Percentiles rank a stretch among this genome's conserved stretches.
Conservation (phyloP, 2,113 vertebrate species). For the Piprites chloris region DNA sequence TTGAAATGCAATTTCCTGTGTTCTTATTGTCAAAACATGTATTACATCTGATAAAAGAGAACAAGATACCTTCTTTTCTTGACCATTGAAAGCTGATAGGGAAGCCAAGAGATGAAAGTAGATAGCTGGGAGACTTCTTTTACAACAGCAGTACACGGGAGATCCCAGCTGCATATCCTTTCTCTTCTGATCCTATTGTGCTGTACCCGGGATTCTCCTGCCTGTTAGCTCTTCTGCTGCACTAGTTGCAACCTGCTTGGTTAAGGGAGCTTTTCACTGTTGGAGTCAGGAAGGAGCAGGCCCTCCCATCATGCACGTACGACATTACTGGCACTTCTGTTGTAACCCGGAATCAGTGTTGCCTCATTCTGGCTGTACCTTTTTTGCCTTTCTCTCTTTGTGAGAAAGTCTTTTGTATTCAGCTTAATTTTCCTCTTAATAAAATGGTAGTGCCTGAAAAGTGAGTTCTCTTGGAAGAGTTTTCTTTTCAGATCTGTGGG, state of each 20-base stretch:
- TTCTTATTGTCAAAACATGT: not conserved
- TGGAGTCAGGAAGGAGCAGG: constrained; percentile 32
- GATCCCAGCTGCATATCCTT: not conserved
- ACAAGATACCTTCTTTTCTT: not conserved
- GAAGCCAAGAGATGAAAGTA: not conserved
- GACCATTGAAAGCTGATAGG: not conserved
- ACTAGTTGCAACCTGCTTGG: not conserved
- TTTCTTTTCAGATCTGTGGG: constrained; percentile 63
- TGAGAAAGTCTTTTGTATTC: constrained; percentile 68
- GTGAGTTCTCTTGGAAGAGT: constrained; percentile 65
- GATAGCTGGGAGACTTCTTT: not conserved
- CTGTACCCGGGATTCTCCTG: not conserved
- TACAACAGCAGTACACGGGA: not conserved
- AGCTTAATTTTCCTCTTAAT: constrained; percentile 63
- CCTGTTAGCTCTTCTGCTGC: constrained; percentile 6
- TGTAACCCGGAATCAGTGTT: constrained; percentile 58
- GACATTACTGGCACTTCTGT: constrained; percentile 30
- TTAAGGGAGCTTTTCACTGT: constrained; percentile 7
- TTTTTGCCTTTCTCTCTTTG: constrained; percentile 65
- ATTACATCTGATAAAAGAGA: not conserved
- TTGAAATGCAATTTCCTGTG: not conserved
- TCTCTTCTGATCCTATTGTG: not conserved
- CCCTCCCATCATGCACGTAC: constrained; percentile 14
- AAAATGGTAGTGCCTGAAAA: constrained; percentile 72
- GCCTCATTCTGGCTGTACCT: constrained; percentile 64